Evolutionary conservation across 2,113 vertebrate genomes (phyloP).

Genomic region (Lipotes vexillifer): DNA sequence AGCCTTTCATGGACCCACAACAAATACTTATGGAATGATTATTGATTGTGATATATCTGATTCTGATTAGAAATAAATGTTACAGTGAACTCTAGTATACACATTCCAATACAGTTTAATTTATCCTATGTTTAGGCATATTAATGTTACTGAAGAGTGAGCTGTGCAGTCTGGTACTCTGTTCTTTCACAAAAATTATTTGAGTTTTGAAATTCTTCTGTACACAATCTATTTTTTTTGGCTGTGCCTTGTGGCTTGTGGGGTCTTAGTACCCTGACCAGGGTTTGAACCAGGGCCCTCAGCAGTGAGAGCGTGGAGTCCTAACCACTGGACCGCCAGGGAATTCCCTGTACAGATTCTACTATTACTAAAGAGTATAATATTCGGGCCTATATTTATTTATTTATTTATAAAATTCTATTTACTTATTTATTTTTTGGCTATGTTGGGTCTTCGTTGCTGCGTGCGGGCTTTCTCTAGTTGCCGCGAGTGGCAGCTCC

Average conservation of each 20-base stretch:
- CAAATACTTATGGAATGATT: not conserved
- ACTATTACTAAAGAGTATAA: not conserved
- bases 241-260: not conserved
- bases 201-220: not conserved
- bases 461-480: fast-evolving
- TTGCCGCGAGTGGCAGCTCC: too few relatives aligned
- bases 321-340: not conserved
- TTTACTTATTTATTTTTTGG: too few relatives aligned
- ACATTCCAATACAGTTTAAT: not conserved
- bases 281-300: not conserved
- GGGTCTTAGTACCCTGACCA: not conserved
- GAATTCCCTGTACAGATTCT: not conserved
- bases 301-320: not conserved
- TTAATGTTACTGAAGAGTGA: not conserved
- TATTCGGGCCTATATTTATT: not conserved
- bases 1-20: not conserved
- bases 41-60: not conserved
- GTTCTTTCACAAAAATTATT: constrained; percentile 26
- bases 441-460: too few relatives aligned
- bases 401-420: too few relatives aligned
- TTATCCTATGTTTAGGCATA: not conserved
- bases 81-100: not conserved
- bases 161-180: not conserved
- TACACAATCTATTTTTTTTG: not conserved
- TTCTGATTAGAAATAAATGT: not conserved